These are phyloP conservation scores for Corapipo altera DNA, from an alignment of 2,113 vertebrate species.

Conservation along the genomic window DNA sequence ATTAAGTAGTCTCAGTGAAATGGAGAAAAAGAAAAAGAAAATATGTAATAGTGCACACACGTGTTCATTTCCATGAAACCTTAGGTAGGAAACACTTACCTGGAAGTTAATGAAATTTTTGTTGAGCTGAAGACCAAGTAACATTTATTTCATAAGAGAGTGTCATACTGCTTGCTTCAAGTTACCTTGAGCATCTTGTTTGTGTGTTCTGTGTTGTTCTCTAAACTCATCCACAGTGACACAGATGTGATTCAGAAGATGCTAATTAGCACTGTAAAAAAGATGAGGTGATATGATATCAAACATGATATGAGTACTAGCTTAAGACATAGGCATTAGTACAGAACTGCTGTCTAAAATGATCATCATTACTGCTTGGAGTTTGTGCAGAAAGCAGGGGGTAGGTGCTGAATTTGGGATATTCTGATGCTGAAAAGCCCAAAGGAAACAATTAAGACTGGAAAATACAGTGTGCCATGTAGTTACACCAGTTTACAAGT, in stretches of 20 bases:
- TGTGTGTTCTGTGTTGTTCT: background rate
- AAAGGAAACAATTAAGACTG: background rate
- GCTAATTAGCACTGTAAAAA: background rate
- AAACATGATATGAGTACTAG: background rate
- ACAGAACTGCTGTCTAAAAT: background rate
- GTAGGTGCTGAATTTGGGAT: background rate
- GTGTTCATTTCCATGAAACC: background rate
- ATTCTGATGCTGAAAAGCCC: background rate
- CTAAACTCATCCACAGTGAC: background rate
- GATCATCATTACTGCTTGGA: background rate
- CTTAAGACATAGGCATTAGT: background rate
- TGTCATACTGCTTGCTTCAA: background rate
- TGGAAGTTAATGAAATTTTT: background rate
- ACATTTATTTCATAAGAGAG: background rate
- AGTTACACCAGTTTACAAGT: background rate
- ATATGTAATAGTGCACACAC: background rate
- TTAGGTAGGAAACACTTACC: background rate
- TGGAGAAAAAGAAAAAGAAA: background rate
- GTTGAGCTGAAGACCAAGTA: background rate
- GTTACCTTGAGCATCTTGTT: background rate
- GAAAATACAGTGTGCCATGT: background rate
- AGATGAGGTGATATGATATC: background rate
- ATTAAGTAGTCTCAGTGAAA: background rate
- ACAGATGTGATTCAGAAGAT: background rate
- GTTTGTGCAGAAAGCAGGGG: background rate